phyloP scores from a whole-genome alignment of 1,140 invertebrate species.

The Heliconius nattereri region DNA sequence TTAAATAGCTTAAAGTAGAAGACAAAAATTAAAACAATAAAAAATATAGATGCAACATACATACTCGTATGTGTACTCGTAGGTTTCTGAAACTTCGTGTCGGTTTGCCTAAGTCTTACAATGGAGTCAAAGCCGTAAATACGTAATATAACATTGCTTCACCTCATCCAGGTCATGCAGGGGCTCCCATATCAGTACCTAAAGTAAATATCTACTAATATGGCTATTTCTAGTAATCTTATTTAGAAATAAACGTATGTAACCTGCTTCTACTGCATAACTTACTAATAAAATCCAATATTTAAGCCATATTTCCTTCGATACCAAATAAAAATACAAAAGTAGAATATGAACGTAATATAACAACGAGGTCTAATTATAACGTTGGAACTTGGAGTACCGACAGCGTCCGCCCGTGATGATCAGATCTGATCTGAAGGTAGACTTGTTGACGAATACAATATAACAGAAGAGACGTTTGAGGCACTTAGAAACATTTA shows the following conservation, averaged over 20 bases:
- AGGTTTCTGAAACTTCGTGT: no score
- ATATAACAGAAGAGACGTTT: background rate
- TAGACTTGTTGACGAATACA: background rate
- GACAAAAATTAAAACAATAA: background rate
- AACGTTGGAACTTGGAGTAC: background rate
- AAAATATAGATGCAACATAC: background rate
- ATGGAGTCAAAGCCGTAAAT: no score
- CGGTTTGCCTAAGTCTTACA: no score
- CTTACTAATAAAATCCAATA: no score
- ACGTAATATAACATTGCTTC: no score
- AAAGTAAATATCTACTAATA: no score
- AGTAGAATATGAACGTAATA: background rate
- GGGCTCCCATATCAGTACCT: no score
- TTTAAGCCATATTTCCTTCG: background rate
- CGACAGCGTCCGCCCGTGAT: background rate
- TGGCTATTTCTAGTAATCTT: no score
- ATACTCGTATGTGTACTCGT: no score
- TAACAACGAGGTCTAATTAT: background rate
- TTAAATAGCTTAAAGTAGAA: background rate
- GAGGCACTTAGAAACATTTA: background rate
- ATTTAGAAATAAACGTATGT: no score
- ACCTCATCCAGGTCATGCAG: no score
- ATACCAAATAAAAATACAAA: background rate
- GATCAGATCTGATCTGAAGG: background rate
- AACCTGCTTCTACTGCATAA: no score